Conservation (phyloP, 2,113 vertebrate species). For the Varanus komodoensis region DNA sequence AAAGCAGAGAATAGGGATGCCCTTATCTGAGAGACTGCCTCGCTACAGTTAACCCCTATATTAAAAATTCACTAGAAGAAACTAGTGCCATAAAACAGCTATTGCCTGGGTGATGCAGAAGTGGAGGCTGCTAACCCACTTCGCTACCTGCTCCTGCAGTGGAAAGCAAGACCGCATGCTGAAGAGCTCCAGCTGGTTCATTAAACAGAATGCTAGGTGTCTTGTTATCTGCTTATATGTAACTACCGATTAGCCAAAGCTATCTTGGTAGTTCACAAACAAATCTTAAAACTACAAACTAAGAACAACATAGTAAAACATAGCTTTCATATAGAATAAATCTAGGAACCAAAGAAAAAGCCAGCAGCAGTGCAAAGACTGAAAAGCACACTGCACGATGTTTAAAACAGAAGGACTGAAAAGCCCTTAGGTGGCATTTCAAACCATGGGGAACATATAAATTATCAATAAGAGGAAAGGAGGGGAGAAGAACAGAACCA, state of each 20-base stretch:
- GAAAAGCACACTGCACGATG: too few species aligned
- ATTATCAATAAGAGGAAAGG: background rate
- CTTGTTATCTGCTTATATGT: too few species aligned
- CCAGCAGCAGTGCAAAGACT: too few species aligned
- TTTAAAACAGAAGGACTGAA: background rate
- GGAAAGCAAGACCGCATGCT: background rate
- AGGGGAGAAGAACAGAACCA: background rate
- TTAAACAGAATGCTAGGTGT: background rate
- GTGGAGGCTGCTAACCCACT: background rate
- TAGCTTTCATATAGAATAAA: too few species aligned
- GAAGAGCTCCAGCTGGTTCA: background rate
- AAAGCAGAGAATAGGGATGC: background rate
- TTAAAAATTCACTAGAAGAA: background rate
- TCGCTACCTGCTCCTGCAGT: background rate
- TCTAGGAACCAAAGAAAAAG: too few species aligned
- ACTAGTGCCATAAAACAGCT: background rate
- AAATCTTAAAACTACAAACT: too few species aligned
- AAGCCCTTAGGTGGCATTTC: background rate
- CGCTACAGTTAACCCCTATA: background rate
- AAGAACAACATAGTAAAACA: too few species aligned
- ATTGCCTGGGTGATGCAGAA: slow-evolving; percentile 4
- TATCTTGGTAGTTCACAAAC: too few species aligned
- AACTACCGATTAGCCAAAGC: too few species aligned
- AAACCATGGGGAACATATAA: background rate
- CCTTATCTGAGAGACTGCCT: background rate